Evolutionary conservation across 2,797 vertebrate species (phyloP).

Genomic region (Scolopax bukidnonensis): DNA sequence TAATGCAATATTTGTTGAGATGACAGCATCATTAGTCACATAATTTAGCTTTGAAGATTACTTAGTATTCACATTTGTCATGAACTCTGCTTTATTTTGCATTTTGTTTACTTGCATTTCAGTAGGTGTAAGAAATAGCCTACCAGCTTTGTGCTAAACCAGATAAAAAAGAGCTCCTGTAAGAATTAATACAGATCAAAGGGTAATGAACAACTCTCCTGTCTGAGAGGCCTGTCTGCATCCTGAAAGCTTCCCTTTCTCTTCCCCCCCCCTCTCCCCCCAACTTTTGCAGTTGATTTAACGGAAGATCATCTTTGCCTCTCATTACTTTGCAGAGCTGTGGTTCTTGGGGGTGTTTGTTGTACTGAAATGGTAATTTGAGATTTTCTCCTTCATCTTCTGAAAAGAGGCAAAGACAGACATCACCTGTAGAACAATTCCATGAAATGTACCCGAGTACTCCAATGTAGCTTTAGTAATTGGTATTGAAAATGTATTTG

Average conservation of each 20-base stretch:
- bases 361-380: not conserved
- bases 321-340: not conserved
- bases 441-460: not conserved
- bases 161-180: not conserved
- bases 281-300: not conserved
- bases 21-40: not conserved
- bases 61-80: not conserved
- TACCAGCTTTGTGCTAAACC: not conserved
- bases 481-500: not conserved
- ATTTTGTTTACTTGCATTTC: conserved; percentile 12
- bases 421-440: not conserved
- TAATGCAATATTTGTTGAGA: not conserved
- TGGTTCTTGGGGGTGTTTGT: not conserved
- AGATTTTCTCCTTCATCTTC: not conserved
- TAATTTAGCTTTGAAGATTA: not conserved
- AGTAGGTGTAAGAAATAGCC: not conserved
- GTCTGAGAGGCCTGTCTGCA: not conserved
- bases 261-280: fast-evolving
- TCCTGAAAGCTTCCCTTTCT: not conserved
- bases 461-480: not conserved
- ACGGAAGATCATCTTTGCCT: not conserved
- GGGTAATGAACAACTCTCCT: not conserved
- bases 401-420: not conserved
- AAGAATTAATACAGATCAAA: not conserved
- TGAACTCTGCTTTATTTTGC: not conserved